Evolutionary conservation across 2,113 vertebrate genomes (phyloP), one percentile per base, ranked within the genome.

Genomic region (Vicugna pacos): DNA sequence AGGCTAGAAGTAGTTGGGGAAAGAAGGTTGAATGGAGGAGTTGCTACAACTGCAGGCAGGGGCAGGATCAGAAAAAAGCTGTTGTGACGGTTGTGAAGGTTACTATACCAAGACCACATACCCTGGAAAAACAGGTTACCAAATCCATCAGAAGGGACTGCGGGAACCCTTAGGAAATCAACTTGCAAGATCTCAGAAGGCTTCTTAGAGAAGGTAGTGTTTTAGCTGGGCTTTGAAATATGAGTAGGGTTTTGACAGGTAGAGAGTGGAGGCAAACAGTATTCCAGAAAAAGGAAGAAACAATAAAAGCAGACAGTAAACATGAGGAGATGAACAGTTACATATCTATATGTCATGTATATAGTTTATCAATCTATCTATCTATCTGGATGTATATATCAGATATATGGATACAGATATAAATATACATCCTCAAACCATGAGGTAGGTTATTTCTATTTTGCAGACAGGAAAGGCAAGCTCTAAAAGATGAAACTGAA

Each of bases 391-490:
- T 42, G 38, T 42, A 42, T 42, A 5, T 42, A 5, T 42, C 38
- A 42, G 38, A 5, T 42, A 42, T 42, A 42, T 42, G 38, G 38
- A 42, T 42, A 42, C 38, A 42, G 38, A 42, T 42, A 42, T 50
- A 42, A 15, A 10, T 24, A 19, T 13, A 11, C 4, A 30, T 32
- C 30, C 19, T 5, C 16, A 11, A 28, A 65, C 60, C 28, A 62
- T 16, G 17, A 64, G 10, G 42, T 62, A n/a, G 88, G 65, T 24
- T 88, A 14, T 56, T 97, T 95, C 80, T 30, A 24, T 6, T 89
- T 86, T 95, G 58, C n/a, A 73, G 30, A 4, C 86, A 73, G 52
- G 92, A 97, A 90, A 35, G 48, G 15, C 80, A 96, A 86, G 56
- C 32, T 93, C 32, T 48, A 6, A 83, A 90, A 72, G 30, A 35